These are phyloP conservation scores for Pseudomyrmex gracilis DNA, from an alignment of 1,140 invertebrate genomes.

Conservation along the genomic window DNA sequence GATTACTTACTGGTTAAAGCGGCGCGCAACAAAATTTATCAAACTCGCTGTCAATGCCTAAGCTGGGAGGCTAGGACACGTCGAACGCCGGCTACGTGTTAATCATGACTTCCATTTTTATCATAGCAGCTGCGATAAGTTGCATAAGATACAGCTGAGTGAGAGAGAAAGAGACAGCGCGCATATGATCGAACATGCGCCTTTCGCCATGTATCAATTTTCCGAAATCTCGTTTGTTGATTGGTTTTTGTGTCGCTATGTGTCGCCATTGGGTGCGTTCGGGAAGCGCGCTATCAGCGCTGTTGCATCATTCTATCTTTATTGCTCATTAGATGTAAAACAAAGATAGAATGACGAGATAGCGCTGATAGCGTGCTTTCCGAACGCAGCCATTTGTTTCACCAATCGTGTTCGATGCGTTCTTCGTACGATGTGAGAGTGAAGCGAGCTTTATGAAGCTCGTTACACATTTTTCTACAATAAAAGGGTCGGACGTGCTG, in stretches of 20 bases:
- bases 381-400: too few species aligned
- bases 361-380: too few species aligned
- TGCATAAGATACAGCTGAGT: neutral
- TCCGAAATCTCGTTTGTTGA: too few species aligned
- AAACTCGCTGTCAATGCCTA: conserved; percentile 62
- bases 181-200: conserved; percentile 51
- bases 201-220: neutral
- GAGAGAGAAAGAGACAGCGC: conserved; percentile 8
- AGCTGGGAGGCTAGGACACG: conserved; percentile 77
- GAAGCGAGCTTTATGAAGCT: neutral
- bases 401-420: conserved; percentile 33
- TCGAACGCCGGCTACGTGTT: conserved; percentile 78
- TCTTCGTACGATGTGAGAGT: neutral
- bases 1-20: conserved; percentile 61
- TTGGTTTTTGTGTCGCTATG: too few species aligned
- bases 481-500: too few species aligned
- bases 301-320: too few species aligned
- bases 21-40: conserved; percentile 65
- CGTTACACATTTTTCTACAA: too few species aligned
- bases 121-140: conserved; percentile 3
- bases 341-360: too few species aligned
- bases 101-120: conserved; percentile 73
- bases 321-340: too few species aligned
- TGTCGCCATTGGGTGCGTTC: too few species aligned
- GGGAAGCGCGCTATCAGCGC: too few species aligned